Percentiles rank a stretch among this genome's conserved stretches.
phyloP scores from a whole-genome alignment of 2,888 invertebrate genomes.

The Ecdyonurus torrentis region DNA sequence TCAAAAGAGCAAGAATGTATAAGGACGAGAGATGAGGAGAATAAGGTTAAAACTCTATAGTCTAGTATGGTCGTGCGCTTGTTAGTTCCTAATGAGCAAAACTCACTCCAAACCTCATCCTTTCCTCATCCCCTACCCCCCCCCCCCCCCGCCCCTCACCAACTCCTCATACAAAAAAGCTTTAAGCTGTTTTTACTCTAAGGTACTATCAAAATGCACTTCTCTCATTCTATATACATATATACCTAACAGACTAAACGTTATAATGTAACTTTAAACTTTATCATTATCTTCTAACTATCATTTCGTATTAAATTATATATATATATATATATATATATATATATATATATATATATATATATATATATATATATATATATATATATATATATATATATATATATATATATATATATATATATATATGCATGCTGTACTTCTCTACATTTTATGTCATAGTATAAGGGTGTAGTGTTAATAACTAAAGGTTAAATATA shows the following conservation, averaged over 20 bases:
- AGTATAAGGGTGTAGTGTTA: no score
- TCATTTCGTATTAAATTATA: background rate
- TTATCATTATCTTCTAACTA: background rate
- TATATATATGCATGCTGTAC: no score
- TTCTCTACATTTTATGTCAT: no score
- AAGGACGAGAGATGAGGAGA: no score
- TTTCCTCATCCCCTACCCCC: no score
- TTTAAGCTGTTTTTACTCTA: background rate
- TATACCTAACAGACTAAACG: background rate
- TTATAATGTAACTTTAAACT: background rate
- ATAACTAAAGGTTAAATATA: no score
- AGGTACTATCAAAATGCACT: background rate
- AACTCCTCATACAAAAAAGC: background rate
- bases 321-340: background rate
- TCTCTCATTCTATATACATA: background rate
- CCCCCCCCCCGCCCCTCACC: background rate
- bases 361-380: background rate
- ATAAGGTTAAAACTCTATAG: no score
- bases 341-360: background rate
- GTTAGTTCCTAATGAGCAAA: constrained; percentile 3
- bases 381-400: background rate
- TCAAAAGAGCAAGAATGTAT: background rate
- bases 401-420: no score
- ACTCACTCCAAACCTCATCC: no score
- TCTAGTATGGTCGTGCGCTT: background rate